Conservation (phyloP, 2,113 vertebrate species). For the Erythrolamprus reginae region DNA sequence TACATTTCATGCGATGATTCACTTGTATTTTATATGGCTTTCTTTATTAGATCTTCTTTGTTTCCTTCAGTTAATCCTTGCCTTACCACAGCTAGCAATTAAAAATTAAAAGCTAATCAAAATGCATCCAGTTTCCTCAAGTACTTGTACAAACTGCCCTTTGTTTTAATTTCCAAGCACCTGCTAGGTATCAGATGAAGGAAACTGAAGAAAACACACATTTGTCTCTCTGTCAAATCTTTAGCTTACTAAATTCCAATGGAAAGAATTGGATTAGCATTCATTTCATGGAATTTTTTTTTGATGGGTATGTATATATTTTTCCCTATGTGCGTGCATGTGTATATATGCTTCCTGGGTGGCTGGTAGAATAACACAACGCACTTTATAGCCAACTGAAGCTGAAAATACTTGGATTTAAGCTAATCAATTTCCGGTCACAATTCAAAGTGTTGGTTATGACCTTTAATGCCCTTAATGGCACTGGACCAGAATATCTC, state of each 20-base stretch:
- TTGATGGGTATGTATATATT: not conserved
- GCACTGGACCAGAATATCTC: no score
- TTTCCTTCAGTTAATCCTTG: conserved; percentile 51
- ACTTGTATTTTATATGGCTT: conserved; percentile 55
- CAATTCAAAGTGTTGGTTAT: no score
- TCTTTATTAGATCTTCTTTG: conserved; percentile 58
- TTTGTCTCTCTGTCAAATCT: not conserved
- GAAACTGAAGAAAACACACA: not conserved
- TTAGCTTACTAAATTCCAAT: not conserved
- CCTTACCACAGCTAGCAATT: conserved; percentile 46
- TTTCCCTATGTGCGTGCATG: not conserved
- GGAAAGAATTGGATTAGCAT: not conserved
- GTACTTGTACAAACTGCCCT: not conserved
- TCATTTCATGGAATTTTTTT: conserved; percentile 11
- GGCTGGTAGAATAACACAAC: not conserved
- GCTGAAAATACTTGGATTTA: not conserved
- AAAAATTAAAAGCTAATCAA: conserved; percentile 45
- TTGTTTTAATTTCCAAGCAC: not conserved
- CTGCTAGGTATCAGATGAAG: not conserved
- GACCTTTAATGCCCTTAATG: no score
- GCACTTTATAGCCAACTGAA: not conserved
- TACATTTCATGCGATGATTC: conserved; percentile 59
- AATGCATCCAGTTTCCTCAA: conserved; percentile 29
- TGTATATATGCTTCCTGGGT: not conserved
- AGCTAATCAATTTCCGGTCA: no score